Percentiles rank a stretch among this genome's conserved stretches.
phyloP scores from a whole-genome alignment of 2,797 vertebrate species.

The Echiichthys vipera region DNA sequence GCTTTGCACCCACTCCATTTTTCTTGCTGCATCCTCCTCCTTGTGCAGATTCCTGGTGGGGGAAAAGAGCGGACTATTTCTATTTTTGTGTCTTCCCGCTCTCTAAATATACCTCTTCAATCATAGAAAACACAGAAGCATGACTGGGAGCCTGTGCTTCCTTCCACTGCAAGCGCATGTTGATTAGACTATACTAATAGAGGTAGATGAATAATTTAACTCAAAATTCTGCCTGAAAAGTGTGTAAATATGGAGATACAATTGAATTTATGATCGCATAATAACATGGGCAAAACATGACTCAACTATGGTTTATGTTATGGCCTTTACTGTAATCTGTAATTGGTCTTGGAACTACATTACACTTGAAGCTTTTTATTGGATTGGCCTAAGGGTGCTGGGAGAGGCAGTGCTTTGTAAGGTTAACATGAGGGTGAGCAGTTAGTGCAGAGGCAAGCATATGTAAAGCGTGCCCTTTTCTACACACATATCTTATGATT shows the following conservation, averaged over 20 bases:
- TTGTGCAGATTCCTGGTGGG: constrained; percentile 9
- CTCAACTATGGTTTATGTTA: constrained; percentile 20
- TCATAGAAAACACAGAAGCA: constrained; percentile 36
- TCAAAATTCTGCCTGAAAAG: constrained; percentile 12
- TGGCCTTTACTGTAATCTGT: constrained; percentile 48
- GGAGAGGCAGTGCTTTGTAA: constrained; percentile 50
- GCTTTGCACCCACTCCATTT: background rate
- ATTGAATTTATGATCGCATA: constrained; percentile 27
- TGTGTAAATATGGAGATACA: constrained; percentile 2
- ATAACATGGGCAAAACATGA: constrained; percentile 7
- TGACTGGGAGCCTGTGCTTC: background rate
- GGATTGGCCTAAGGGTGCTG: constrained; percentile 42
- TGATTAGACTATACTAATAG: constrained; percentile 21
- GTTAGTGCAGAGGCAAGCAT: constrained; percentile 73
- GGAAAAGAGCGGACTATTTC: constrained; percentile 41
- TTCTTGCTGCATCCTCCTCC: background rate
- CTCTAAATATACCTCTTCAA: constrained; percentile 44
- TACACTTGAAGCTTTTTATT: constrained; percentile 43
- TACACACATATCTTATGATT: constrained; percentile 57
- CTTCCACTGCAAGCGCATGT: background rate
- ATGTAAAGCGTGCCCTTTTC: constrained; percentile 67
- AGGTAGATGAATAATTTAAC: constrained; percentile 29
- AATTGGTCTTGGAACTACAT: constrained; percentile 31
- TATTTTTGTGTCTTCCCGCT: constrained; percentile 30
- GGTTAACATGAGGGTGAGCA: constrained; percentile 65